phyloP scores from a whole-genome alignment of 2,888 invertebrate genomes.

The Platycheirus albimanus region DNA sequence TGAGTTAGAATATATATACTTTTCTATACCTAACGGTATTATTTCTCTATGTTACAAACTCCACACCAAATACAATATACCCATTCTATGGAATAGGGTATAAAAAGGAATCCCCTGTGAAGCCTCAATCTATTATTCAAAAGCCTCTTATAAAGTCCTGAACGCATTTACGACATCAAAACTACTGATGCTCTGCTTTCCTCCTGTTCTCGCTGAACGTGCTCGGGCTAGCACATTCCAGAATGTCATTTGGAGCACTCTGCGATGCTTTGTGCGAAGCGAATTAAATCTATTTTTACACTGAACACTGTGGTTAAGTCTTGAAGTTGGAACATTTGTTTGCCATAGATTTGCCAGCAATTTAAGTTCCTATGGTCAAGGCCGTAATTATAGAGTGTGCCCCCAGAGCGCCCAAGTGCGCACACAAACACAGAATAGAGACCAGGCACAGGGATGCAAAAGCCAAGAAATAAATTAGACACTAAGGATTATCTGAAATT shows the following conservation, averaged over 20 bases:
- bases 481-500: constrained; percentile 64
- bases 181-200: constrained; percentile 17
- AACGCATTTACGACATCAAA: constrained; percentile 61
- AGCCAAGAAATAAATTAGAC: constrained; percentile 34
- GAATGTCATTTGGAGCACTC: constrained; percentile 29
- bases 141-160: constrained; percentile 57
- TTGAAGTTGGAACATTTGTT: constrained; percentile 56
- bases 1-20: too few species aligned
- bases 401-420: neutral
- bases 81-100: too few species aligned
- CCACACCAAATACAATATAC: too few species aligned
- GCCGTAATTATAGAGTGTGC: constrained; percentile 53
- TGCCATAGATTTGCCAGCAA: constrained; percentile 59
- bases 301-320: constrained; percentile 1
- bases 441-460: neutral
- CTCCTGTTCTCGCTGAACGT: neutral
- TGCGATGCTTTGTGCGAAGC: neutral
- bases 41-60: too few species aligned
- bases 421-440: too few species aligned
- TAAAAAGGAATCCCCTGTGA: constrained; percentile 26
- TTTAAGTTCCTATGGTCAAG: constrained; percentile 32
- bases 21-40: too few species aligned
- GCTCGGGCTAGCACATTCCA: constrained; percentile 35
- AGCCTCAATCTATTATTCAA: constrained; percentile 60
- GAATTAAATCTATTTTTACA: constrained; percentile 70